Conservation (phyloP, 2,797 vertebrate species). For the Nyctalus aviator region DNA sequence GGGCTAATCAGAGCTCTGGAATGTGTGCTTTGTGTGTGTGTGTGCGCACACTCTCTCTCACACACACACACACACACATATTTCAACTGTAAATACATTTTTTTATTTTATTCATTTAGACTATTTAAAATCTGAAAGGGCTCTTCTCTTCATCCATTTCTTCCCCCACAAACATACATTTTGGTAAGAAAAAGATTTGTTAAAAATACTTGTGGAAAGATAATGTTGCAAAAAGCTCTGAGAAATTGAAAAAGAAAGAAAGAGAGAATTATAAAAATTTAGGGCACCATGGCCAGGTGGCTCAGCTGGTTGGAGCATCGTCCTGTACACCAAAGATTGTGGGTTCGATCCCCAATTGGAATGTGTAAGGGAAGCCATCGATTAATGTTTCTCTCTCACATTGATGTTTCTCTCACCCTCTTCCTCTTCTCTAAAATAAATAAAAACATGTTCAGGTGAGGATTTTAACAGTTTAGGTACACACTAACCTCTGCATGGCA, state of each 20-base stretch:
- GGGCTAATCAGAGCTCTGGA: not conserved
- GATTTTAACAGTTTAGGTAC: not conserved
- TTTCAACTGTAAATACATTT: not conserved
- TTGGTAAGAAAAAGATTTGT: slow-evolving; percentile 25
- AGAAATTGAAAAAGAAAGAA: not conserved
- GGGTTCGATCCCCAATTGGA: not conserved
- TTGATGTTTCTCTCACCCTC: not conserved
- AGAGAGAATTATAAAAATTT: not conserved
- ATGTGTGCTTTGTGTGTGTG: not conserved
- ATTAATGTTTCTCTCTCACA: not conserved
- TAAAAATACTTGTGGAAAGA: slow-evolving; percentile 26
- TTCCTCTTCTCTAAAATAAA: not conserved
- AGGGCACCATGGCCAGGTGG: not conserved
- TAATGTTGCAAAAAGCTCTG: slow-evolving; percentile 21
- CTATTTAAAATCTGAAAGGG: slow-evolving; percentile 6
- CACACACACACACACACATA: not conserved
- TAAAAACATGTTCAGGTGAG: not conserved
- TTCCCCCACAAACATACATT: not conserved
- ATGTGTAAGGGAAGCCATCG: not conserved
- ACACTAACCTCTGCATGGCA: not conserved
- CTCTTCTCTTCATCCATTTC: slow-evolving; percentile 35
- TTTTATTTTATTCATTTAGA: slow-evolving; percentile 27
- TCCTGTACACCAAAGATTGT: not conserved
- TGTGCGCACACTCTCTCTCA: too few relatives aligned
- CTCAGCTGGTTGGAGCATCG: not conserved